Evolutionary conservation across 2,888 invertebrate genomes (phyloP), one percentile per base, ranked within the genome.

Genomic region (Nymphalis c-album): DNA sequence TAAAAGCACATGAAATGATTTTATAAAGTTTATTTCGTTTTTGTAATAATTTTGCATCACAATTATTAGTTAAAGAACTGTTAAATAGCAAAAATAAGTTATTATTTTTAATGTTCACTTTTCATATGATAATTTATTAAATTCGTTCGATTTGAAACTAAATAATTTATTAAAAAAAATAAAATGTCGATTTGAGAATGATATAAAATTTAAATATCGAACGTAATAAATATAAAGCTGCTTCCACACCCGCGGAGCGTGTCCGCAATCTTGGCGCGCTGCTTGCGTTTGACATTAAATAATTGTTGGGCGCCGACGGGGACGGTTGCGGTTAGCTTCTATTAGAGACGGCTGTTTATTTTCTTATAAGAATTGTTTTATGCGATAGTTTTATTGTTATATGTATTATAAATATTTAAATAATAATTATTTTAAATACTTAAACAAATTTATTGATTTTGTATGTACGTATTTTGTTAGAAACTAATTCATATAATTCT

Each of bases 231-330:
- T 53, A 70, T 77, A 78, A 77, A 77, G 78, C 76, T 73, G 72
- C 71, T 73, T 72, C 75, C 78, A 77, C 77, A 77, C 76, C 69
- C 73, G 70, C 73, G 70, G 51, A 57, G 68, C 68, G 69, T 68
- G 60, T 70, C 67, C 75, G 73, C 78, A 79, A 82, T 85, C 85
- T 85, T 85, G 80, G 76, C 77, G 79, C 81, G 80, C 76, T 70
- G 78, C 80, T 81, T 88, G 88, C 84, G 70, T 78, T 74, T 88
- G 88, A 88, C 88, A 78, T 86, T 86, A 86, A 88, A 88, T 88
- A 87, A 88, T 88, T 87, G 86, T 83, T 79, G 82, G 79, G 78
- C 70, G 80, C 78, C 76, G 75, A 47, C 71, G 65, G 62, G 68
- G 69, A 71, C 60, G 68, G 53, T 60, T 67, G 71, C 60, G 61